These are phyloP conservation scores for Clistopyga incitator DNA, from an alignment of 2,888 invertebrate genomes.

Conservation along the genomic window DNA sequence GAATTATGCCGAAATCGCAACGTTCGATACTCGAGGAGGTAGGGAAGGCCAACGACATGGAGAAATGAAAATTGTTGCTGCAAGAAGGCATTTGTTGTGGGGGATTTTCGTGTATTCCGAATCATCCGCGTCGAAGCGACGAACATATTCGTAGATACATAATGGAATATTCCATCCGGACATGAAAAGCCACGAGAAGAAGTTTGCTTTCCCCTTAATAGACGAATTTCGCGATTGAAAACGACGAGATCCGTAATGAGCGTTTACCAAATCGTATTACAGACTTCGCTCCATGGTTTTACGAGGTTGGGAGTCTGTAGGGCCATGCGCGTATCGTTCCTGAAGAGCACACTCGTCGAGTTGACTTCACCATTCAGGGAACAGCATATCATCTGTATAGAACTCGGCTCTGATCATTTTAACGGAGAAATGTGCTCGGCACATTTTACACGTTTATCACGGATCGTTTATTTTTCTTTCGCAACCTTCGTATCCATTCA, in stretches of 20 bases:
- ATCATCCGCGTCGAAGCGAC: background rate
- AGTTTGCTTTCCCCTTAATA: constrained; percentile 39
- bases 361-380: background rate
- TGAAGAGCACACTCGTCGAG: constrained; percentile 19
- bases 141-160: background rate
- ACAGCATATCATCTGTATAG: background rate
- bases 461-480: background rate
- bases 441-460: background rate
- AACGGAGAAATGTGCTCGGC: background rate
- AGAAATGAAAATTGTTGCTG: too few relatives aligned
- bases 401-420: background rate
- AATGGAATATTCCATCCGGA: constrained; percentile 41
- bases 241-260: constrained; percentile 54
- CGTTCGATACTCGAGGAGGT: background rate
- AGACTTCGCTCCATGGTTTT: constrained; percentile 23
- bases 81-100: too few relatives aligned
- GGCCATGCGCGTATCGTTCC: constrained; percentile 10
- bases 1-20: background rate
- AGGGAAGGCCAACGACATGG: background rate
- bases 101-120: constrained; percentile 16
- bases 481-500: too few relatives aligned
- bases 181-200: constrained; percentile 14
- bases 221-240: constrained; percentile 37
- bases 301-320: constrained; percentile 4
- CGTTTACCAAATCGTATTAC: constrained; percentile 38